Evolutionary conservation across 1,140 invertebrate species (phyloP), one percentile per base, ranked within the genome.

Genomic region (Psilanteris sp.): DNA sequence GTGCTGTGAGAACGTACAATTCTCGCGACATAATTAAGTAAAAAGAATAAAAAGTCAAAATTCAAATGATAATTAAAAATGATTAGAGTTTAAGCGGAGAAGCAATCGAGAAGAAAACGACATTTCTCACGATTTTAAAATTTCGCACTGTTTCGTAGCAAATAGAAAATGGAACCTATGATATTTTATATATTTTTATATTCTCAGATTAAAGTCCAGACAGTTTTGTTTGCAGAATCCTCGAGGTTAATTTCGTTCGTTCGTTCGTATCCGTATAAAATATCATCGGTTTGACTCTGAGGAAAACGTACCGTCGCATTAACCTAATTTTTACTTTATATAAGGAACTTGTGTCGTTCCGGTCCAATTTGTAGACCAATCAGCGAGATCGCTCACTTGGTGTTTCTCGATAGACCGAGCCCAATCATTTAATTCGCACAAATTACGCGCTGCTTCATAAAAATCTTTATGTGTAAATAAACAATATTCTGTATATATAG

Each of bases 1-100:
- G 81, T 82, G 81, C 81, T 83, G 81, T 81, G 82, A 37, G 77
- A 59, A 81, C 77, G 67, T 31, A 8, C 27, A 11, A 29, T 61
- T 54, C 37, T 54, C 55, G 48, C 29, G 46, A 55, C 57, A 55
- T 48, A 37, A 61, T 1, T 44, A 41, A 26, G 4, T 31, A 44
- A 50, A 34, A 8, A 10, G 46, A 29, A 10, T 9, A 29, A 2
- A 9, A 29, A 29, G 3, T 10, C 2, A 29, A 29, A 29, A 9
- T 2, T 4, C 5, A 14, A 36, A 10, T 1, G 6, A 10, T 8
- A 15, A 3, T 7, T 1, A 36, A 16, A 16, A 16, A 36, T 9
- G 16, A 37, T 43, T 55, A 41, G 13, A 14, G 11, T 57, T 24
- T 32, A 57, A 43, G 52, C 10, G 14, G n/a, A n/a, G n/a, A 37